A percentile compares a stretch with the other conserved stretches of the same genome.
These are phyloP conservation scores for Scomber japonicus DNA, from an alignment of 2,113 vertebrate species.

Conservation along the genomic window DNA sequence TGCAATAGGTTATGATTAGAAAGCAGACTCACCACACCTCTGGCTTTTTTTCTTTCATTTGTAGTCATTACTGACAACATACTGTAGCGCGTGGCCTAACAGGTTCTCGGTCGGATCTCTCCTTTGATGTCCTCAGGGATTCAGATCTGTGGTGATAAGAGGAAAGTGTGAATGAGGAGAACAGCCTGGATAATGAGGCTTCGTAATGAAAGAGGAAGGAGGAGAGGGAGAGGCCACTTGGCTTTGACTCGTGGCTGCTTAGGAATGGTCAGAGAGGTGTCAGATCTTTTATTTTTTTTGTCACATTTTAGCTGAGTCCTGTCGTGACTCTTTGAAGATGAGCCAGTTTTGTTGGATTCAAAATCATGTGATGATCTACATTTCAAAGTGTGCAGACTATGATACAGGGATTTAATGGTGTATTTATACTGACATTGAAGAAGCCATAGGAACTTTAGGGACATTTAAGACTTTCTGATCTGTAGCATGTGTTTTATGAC, in stretches of 20 bases:
- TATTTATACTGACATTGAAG: conserved; percentile 30
- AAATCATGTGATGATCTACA: conserved; percentile 47
- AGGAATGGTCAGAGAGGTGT: conserved; percentile 20
- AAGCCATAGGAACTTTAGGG: conserved; percentile 9
- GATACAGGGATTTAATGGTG: conserved; percentile 5
- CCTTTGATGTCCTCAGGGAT: conserved; percentile 55
- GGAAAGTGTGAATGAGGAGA: conserved; percentile 25
- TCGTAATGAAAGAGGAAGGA: conserved; percentile 8
- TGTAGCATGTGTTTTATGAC: conserved; percentile 8
- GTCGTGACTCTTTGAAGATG: conserved; percentile 52
- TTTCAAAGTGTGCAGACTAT: conserved; percentile 21
- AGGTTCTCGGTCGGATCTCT: neutral
- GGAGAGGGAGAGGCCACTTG: conserved; percentile 26
- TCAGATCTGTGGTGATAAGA: conserved; percentile 39
- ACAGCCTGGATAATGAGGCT: conserved; percentile 36
- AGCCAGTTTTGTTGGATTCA: conserved; percentile 45
- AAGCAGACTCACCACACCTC: conserved; percentile 4
- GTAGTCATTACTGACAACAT: neutral
- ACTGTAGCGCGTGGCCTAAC: neutral
- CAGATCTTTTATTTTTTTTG: conserved; percentile 7
- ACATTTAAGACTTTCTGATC: conserved; percentile 2
- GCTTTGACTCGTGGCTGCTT: conserved; percentile 38
- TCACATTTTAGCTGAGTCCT: conserved; percentile 36
- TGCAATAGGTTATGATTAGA: neutral
- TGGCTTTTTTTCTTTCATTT: neutral